Evolutionary conservation across 2,888 invertebrate genomes (phyloP), one percentile per base, ranked within the genome.

Genomic region (Resseliella maxima): DNA sequence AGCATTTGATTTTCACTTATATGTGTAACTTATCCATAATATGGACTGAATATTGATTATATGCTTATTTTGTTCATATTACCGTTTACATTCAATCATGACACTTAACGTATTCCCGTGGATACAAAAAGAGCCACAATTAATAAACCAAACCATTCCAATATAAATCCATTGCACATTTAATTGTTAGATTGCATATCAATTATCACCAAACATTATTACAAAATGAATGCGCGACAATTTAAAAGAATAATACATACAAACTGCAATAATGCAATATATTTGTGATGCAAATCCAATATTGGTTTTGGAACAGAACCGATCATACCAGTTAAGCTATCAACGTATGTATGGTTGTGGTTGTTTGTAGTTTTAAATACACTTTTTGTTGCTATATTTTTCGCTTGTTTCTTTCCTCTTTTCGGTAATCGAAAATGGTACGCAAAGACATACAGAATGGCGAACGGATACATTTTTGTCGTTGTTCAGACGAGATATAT

Each of bases 381-480:
- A 24, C 59, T 5, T 27, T 2, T 59, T 59, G 27, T n/a, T 27
- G 24, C 27, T 8, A 24, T 59, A 24, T 24, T 59, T n/a, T 59
- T n/a, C 12, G 27, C 15, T 5, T 59, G 59, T 72, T 27, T 72
- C 24, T 72, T 15, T 72, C 15, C 12, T 31, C n/a, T 72, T 72
- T 72, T 35, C 15, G 72, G 31, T 72, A 72, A 72, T 72, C 12
- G 59, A 59, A 59, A 59, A 31, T 72, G 15, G 31, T 35, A n/a
- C n/a, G 72, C 31, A 31, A 72, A 72, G 31, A 72, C 15, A 72
- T 72, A 35, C 72, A 3, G 72, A 35, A 10, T 72, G 31, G 31
- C n/a, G 31, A 72, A 72, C 72, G 72, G 72, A 72, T 72, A 72
- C 59, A 59, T 24, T 72, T 72, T 72, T 72, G 18, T 72, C 72